These are phyloP conservation scores for Busseola fusca DNA, from an alignment of 2,888 invertebrate species.

Conservation along the genomic window DNA sequence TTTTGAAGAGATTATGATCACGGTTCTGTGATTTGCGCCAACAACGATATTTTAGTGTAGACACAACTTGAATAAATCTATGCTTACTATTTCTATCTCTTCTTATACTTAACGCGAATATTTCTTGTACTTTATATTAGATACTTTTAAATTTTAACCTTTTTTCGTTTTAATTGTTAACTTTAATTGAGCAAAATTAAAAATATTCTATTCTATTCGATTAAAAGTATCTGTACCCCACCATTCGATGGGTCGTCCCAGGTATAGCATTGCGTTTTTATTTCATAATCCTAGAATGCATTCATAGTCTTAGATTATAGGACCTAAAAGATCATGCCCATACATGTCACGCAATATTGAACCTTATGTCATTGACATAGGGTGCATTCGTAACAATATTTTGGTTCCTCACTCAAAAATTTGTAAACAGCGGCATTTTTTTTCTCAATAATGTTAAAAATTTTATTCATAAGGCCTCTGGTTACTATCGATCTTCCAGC, in stretches of 20 bases:
- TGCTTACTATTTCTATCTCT: neutral
- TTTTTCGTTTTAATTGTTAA: too few relatives aligned
- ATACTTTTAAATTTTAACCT: too few relatives aligned
- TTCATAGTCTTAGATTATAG: too few relatives aligned
- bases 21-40: neutral
- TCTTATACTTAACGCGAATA: neutral
- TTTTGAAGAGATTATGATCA: conserved; percentile 9
- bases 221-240: too few relatives aligned
- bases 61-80: neutral
- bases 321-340: too few relatives aligned
- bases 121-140: neutral
- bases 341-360: too few relatives aligned
- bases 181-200: neutral
- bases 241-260: too few relatives aligned
- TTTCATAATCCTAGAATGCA: too few relatives aligned
- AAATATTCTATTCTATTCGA: neutral
- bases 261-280: too few relatives aligned
- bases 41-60: neutral
- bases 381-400: too few relatives aligned
- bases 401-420: too few relatives aligned
- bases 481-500: conserved; percentile 14
- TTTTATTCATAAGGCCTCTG: neutral
- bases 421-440: neutral
- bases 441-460: neutral
- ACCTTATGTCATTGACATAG: too few relatives aligned